A percentile compares a stretch with the other conserved stretches of the same genome.
phyloP scores from a whole-genome alignment of 2,888 invertebrate genomes.

The Scaptomyza reducta region DNA sequence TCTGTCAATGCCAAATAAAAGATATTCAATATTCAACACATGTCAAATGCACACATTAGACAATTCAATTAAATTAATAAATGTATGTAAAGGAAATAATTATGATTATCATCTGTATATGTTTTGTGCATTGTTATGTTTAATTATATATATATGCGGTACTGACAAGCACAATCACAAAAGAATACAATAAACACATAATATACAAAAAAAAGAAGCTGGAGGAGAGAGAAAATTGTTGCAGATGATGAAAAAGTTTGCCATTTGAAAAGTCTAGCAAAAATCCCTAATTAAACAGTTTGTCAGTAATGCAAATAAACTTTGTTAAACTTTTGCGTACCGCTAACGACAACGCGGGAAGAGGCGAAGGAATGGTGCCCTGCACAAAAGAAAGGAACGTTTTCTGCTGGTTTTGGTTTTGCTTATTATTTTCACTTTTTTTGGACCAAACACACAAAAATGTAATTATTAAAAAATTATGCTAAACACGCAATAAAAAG shows the following conservation, averaged over 20 bases:
- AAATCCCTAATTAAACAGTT: constrained; percentile 79
- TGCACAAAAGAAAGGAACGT: constrained; percentile 33
- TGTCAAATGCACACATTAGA: background rate
- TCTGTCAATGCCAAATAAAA: constrained; percentile 3
- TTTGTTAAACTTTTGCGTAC: constrained; percentile 73
- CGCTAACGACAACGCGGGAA: constrained; percentile 48
- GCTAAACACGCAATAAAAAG: constrained; percentile 79
- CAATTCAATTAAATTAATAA: background rate
- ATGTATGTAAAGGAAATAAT: background rate
- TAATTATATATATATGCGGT: constrained; percentile 65
- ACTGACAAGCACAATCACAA: constrained; percentile 13
- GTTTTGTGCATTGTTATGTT: constrained; percentile 38
- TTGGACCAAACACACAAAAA: constrained; percentile 75
- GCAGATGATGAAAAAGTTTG: constrained; percentile 46
- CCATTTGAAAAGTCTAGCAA: constrained; percentile 66
- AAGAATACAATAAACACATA: constrained; percentile 2
- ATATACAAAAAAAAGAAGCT: background rate
- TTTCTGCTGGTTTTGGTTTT: constrained; percentile 38
- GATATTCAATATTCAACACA: background rate
- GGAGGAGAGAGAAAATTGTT: background rate
- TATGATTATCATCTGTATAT: background rate
- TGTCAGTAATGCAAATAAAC: constrained; percentile 80
- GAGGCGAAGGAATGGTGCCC: background rate
- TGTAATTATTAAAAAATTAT: constrained; percentile 80
- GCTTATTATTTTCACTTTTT: constrained; percentile 68